Conservation (phyloP, 1,140 invertebrate genomes). For the Panulirus ornatus region DNA sequence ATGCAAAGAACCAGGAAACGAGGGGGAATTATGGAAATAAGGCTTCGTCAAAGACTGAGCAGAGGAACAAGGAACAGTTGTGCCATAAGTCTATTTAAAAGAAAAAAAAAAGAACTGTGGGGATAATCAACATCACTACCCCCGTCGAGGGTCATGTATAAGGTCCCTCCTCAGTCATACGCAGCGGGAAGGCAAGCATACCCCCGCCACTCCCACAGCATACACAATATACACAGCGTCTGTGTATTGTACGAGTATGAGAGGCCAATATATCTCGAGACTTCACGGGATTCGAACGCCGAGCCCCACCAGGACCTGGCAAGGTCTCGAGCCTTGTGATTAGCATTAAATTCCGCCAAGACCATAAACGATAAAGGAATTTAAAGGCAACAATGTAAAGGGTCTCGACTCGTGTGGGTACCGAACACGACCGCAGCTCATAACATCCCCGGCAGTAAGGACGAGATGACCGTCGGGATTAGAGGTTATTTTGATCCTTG, state of each 20-base stretch:
- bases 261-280: slow-evolving; percentile 9
- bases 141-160: background rate
- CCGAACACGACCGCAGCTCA: slow-evolving; percentile 42
- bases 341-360: slow-evolving; percentile 70
- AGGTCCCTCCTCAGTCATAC: background rate
- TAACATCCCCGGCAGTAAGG: slow-evolving; percentile 48
- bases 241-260: slow-evolving; percentile 14
- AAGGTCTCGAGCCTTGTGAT: slow-evolving; percentile 43
- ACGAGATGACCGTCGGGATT: slow-evolving; percentile 4
- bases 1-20: background rate
- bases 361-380: slow-evolving; percentile 69
- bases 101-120: background rate
- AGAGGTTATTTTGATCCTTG: slow-evolving; percentile 40
- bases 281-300: background rate
- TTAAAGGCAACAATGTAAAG: slow-evolving; percentile 69
- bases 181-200: background rate
- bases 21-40: background rate
- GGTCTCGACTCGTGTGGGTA: slow-evolving; percentile 55
- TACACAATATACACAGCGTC: background rate
- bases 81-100: background rate
- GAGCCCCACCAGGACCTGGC: slow-evolving; percentile 3
- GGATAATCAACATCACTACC: background rate
- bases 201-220: background rate
- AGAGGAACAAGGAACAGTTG: background rate
- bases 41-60: background rate